Base-by-base conservation (phyloP, 2,113 vertebrate genomes). In the Chloropsis hardwickii region DNA sequence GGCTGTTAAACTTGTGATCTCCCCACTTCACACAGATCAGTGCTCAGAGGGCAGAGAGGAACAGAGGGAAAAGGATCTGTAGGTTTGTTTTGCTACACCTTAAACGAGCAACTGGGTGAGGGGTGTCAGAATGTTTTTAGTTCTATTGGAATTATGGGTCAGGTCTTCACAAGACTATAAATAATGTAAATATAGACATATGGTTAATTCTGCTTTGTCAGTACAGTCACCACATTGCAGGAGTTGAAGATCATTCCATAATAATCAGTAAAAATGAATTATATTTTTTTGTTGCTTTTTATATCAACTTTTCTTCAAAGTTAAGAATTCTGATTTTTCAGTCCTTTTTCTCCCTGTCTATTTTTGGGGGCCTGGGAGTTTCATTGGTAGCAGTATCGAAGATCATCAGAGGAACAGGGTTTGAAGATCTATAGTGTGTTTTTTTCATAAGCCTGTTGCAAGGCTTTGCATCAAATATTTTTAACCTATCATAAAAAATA, bases 1-100 rank as follows among this genome's bases (percentile, higher is more conserved):
- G 66, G 42, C 51, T 95, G 37, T 72, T 81, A 90, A 92, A 94
- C 54, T 81, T 45, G 56, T 56, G 57, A 35, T 94, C 76, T 96
- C 20, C 16, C 14, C 14, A 33, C 73, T 74, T 66, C 73, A 40
- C 57, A 77, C 51, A 76, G 65, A 70, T 14, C 33, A 82, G 50
- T 23, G 27, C 85, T 96, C 79, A n/a, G 40, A 87, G 91, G 84
- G 64, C 61, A 92, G 35, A 70, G 8, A 40, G 77, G 48, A 70
- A 28, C 44, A 69, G 35, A 39, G 28, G 17, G 4, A 53, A 50
- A 47, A 90, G 44, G 45, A 58, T 48, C 45, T 47, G 12, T 58
- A 33, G 33, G 21, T 79, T 91, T 92, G 42, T 48, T 82, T 74
- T 57, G 23, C 45, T 60, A 1, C 29, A 58, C 56, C 23, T 85